Percentiles rank a stretch among this genome's conserved stretches.
Conservation (phyloP, 2,113 vertebrate species). For the Galbula dea region DNA sequence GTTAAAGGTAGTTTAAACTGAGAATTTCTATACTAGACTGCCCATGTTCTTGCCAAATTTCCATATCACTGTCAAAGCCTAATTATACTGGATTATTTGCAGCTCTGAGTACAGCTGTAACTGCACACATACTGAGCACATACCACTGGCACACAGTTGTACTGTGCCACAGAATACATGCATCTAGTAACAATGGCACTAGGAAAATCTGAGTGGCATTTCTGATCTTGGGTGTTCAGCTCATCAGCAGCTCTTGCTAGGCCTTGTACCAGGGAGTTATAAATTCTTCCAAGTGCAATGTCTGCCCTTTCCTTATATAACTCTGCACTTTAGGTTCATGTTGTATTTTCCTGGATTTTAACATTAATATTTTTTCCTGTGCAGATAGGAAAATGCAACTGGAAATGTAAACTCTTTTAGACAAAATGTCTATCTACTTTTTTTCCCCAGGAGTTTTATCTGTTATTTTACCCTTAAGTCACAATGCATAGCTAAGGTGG, state of each 20-base stretch:
- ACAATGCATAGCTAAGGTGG: neutral
- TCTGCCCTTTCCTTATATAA: neutral
- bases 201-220: neutral
- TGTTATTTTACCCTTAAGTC: neutral
- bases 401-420: neutral
- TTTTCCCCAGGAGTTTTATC: neutral
- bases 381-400: neutral
- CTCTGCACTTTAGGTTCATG: neutral
- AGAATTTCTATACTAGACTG: neutral
- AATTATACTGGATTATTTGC: neutral
- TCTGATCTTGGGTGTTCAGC: neutral
- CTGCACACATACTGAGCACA: neutral
- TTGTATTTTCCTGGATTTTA: neutral
- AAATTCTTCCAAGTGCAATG: neutral
- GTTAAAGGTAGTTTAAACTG: neutral
- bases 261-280: neutral
- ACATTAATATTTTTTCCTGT: neutral
- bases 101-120: neutral
- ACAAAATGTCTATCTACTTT: neutral
- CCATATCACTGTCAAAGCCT: neutral
- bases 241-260: neutral
- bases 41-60: neutral
- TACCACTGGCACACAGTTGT: neutral
- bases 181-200: neutral
- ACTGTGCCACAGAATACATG: neutral